A percentile compares a stretch with the other conserved stretches of the same genome.
Conservation (phyloP, 2,888 invertebrate genomes). For the Lamellibrachia columna region DNA sequence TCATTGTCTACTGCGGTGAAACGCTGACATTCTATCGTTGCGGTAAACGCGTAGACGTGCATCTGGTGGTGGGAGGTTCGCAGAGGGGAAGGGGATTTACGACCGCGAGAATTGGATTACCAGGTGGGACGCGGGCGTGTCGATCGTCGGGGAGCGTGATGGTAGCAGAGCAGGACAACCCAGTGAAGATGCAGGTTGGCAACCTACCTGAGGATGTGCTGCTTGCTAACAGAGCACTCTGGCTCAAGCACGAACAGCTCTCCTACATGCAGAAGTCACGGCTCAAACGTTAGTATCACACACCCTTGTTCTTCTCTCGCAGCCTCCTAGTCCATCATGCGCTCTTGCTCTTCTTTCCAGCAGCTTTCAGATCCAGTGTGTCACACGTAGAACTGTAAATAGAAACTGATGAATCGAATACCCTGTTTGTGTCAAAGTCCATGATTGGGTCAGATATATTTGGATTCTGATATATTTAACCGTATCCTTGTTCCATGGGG, state of each 20-base stretch:
- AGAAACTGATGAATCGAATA: not conserved
- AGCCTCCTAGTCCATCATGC: too few relatives aligned
- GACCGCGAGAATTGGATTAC: not conserved
- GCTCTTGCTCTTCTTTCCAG: not conserved
- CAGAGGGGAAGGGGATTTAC: not conserved
- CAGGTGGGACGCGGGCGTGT: not conserved
- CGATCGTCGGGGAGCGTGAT: not conserved
- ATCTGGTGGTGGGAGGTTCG: not conserved
- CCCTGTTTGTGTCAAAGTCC: not conserved
- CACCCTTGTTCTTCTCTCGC: not conserved
- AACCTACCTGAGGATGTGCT: conserved; percentile 17
- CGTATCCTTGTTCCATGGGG: not conserved
- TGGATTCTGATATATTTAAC: not conserved
- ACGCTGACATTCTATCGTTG: not conserved
- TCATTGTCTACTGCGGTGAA: not conserved
- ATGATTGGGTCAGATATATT: not conserved
- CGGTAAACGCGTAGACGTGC: not conserved
- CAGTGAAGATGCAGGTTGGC: conserved; percentile 20
- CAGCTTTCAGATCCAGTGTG: not conserved
- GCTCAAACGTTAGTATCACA: conserved; percentile 23
- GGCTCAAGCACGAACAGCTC: conserved; percentile 26
- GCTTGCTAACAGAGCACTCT: conserved; percentile 26
- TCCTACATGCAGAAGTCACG: conserved; percentile 21
- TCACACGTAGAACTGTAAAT: not conserved
- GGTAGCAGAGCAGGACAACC: conserved; percentile 18